These are phyloP conservation scores for Hippocampus abdominalis DNA, from an alignment of 2,113 vertebrate genomes.

Conservation along the genomic window DNA sequence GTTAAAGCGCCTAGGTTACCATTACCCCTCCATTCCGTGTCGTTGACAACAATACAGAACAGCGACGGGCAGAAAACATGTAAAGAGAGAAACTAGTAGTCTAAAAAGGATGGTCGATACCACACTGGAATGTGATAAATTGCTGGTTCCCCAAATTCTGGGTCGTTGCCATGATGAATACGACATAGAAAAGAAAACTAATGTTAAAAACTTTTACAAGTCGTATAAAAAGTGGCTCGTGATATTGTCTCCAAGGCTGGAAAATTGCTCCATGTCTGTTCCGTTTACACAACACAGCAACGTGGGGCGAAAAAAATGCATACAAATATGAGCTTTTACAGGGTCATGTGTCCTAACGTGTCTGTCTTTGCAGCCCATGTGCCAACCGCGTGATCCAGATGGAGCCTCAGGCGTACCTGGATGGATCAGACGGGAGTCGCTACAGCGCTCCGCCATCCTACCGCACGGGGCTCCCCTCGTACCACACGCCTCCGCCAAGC, in stretches of 20 bases:
- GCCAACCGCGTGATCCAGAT: constrained; percentile 96
- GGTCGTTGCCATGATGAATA: no score
- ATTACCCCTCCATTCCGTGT: no score
- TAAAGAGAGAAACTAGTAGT: no score
- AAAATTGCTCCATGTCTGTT: neutral
- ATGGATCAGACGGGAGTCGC: constrained; percentile 72
- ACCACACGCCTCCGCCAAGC: constrained; percentile 85
- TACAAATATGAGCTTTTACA: neutral
- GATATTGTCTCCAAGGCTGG: neutral
- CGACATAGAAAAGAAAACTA: no score
- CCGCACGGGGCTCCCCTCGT: constrained; percentile 83
- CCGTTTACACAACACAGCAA: neutral
- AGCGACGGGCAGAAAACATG: no score
- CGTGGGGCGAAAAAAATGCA: neutral
- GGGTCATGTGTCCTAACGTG: constrained; percentile 5
- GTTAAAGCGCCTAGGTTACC: no score
- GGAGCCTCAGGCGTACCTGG: constrained; percentile 84
- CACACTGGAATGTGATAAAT: no score
- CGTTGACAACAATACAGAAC: no score
- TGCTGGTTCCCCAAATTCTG: no score
- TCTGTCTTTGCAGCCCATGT: constrained; percentile 76
- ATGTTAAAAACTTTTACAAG: no score
- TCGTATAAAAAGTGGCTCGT: no score
- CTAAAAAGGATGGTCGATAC: no score
- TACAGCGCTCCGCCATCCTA: constrained; percentile 84